Evolutionary conservation across 2,888 invertebrate species (phyloP), one percentile per base, ranked within the genome.

Genomic region (Cephalotes varians): DNA sequence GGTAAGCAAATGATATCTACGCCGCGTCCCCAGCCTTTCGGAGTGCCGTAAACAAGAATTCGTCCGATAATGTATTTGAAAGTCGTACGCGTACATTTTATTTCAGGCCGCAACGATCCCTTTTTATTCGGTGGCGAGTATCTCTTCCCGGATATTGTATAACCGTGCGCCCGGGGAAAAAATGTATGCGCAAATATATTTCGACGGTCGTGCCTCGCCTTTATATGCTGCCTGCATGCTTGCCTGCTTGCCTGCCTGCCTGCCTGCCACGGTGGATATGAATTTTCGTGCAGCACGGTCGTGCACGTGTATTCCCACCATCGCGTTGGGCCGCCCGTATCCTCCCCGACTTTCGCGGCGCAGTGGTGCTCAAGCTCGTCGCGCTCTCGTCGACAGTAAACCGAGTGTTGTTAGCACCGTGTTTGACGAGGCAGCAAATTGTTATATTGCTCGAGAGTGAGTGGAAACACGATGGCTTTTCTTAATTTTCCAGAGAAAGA

Each of bases 121-220:
- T 86, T 88, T 86, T 80, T 77, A 49, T 58, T 62, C 54, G 51
- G 72, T 74, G 60, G 81, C 54, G 74, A 64, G 86, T 67, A 76
- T 81, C 85, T 81, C 85, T 60, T 82, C 82, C 49, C 80, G 85
- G 88, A 90, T 65, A 65, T 89, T 89, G 89, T 89, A 89, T 89
- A 88, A 89, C 86, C 89, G 86, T 86, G 83, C 81, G 76, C 83
- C 67, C 76, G 80, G 47, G 49, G 81, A 85, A 89, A 89, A 90
- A 90, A 90, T 90, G 90, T 90, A 90, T 88, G 90, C 88, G 88
- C 87, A 87, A 90, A 90, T 90, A 90, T 90, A 90, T 90, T 90
- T 88, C 82, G 90, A 90, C 85, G 90, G 82, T 86, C 88, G 85
- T 86, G 87, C 86, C 86, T 84, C 82, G 89, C 90, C 90, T 90